Evolutionary conservation across 2,797 vertebrate genomes (phyloP).

Genomic region (Vipera ursinii): DNA sequence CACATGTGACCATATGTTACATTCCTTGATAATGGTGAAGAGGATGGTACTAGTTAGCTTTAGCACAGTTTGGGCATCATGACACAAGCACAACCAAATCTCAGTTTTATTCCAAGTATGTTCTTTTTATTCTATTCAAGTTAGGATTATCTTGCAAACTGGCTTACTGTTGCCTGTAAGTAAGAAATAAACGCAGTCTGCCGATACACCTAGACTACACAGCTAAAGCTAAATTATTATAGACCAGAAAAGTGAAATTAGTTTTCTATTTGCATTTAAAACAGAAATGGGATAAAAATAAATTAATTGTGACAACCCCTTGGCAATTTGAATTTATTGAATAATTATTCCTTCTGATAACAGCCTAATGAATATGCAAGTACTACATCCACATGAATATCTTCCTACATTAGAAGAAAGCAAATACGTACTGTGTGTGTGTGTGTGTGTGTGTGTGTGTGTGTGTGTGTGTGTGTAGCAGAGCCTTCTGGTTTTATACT

Average conservation of each 20-base stretch:
- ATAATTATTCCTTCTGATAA: slow-evolving; percentile 44
- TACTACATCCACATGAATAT: neutral
- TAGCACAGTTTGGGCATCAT: neutral
- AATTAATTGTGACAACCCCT: slow-evolving; percentile 4
- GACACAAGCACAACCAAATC: neutral
- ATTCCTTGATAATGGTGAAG: neutral
- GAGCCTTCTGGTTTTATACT: neutral
- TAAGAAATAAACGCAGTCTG: neutral
- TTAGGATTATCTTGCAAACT: neutral
- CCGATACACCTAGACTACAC: neutral
- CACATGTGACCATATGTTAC: neutral
- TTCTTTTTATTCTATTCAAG: neutral
- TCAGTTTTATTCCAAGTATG: neutral
- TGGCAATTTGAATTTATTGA: slow-evolving; percentile 37
- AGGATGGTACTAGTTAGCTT: neutral
- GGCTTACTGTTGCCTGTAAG: neutral
- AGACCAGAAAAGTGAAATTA: neutral
- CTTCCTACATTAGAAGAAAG: slow-evolving; percentile 3
- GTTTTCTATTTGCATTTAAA: slow-evolving; percentile 9
- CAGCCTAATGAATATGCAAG: slow-evolving; percentile 28
- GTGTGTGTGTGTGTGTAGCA: neutral
- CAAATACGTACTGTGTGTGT: neutral
- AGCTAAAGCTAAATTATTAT: neutral
- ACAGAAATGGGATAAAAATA: neutral
- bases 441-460: too few relatives aligned